Conservation (phyloP, 2,113 vertebrate genomes). For the Bubalus kerabau region DNA sequence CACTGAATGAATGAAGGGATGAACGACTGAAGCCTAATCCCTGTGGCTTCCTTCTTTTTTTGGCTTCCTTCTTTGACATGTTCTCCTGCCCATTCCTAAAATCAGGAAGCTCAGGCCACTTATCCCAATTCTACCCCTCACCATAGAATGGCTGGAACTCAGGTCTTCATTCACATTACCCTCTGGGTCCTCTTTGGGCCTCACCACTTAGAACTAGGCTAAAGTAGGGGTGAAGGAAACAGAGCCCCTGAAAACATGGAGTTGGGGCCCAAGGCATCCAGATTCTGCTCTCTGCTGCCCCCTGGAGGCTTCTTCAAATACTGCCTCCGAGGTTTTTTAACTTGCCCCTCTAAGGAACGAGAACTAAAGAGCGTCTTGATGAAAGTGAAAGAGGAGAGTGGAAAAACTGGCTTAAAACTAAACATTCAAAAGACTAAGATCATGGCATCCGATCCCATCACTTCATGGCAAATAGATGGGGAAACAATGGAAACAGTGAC, state of each 20-base stretch:
- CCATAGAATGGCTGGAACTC: not conserved
- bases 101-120: not conserved
- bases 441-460: not conserved
- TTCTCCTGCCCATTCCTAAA: not conserved
- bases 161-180: not conserved
- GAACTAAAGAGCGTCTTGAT: not conserved
- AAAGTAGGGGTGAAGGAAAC: not conserved
- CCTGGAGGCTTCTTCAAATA: slow-evolving; percentile 31
- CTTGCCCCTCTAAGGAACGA: not conserved
- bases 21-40: not conserved
- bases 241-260: not conserved
- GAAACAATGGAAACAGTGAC: not conserved
- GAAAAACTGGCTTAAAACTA: not conserved
- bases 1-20: not conserved
- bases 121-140: not conserved
- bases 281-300: slow-evolving; percentile 58
- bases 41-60: not conserved
- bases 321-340: not conserved
- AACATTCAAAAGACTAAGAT: not conserved
- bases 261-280: not conserved
- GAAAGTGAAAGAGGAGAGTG: not conserved
- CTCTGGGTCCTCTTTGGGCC: not conserved
- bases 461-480: not conserved
- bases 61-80: not conserved
- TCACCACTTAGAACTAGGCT: not conserved